These are phyloP conservation scores for Andrena bucephala DNA, from an alignment of 2,888 invertebrate species.

Conservation along the genomic window DNA sequence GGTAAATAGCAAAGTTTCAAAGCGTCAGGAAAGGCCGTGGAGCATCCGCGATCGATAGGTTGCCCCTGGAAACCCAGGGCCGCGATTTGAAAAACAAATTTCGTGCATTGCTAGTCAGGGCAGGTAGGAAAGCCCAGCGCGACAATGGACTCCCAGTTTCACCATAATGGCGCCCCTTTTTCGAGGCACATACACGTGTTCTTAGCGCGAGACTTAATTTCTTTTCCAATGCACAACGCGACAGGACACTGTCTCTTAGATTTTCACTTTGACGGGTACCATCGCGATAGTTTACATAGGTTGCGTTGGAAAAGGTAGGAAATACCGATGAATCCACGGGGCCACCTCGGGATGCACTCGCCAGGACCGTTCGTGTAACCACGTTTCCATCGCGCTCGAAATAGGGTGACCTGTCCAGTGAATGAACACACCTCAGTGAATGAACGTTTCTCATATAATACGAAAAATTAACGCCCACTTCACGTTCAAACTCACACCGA, in stretches of 20 bases:
- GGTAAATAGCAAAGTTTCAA: neutral
- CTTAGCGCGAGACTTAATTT: slow-evolving; percentile 19
- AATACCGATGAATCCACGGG: slow-evolving; percentile 2
- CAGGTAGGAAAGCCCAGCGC: slow-evolving; percentile 49
- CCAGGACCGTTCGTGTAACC: slow-evolving; percentile 5
- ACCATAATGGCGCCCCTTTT: slow-evolving; percentile 54
- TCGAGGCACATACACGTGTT: slow-evolving; percentile 59
- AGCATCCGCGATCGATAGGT: slow-evolving; percentile 30
- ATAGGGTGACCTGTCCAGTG: neutral
- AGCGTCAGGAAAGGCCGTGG: neutral
- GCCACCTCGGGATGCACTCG: slow-evolving; percentile 39
- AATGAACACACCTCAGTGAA: too few relatives aligned
- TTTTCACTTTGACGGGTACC: too few relatives aligned
- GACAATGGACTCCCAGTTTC: slow-evolving; percentile 46
- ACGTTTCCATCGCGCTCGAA: slow-evolving; percentile 26
- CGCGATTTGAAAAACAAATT: slow-evolving; percentile 60
- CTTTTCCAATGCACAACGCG: neutral
- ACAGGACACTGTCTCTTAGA: too few relatives aligned
- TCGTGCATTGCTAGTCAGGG: slow-evolving; percentile 49
- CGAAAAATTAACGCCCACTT: too few relatives aligned
- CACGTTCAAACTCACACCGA: too few relatives aligned
- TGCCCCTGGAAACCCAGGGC: slow-evolving; percentile 29
- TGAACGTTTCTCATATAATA: too few relatives aligned
- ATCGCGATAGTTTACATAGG: too few relatives aligned
- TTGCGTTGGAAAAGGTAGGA: slow-evolving; percentile 7